Base-by-base conservation (phyloP, 2,888 invertebrate species). In the Agonopterix arenella region DNA sequence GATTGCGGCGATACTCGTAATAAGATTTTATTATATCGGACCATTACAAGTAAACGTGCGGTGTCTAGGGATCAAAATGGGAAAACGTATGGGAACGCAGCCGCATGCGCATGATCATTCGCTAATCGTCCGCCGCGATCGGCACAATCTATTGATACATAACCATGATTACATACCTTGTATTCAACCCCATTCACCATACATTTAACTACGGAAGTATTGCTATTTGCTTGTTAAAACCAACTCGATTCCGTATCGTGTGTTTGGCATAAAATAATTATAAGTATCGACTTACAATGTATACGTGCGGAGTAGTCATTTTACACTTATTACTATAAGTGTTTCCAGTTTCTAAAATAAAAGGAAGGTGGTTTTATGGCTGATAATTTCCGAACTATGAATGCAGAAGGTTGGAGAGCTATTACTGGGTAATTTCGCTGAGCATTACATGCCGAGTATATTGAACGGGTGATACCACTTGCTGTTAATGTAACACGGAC, bases 381-480 rank as follows among this genome's bases (percentile, higher is more conserved):
- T 80, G 84, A 86, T 86, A 86, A 88, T 86, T 84, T 86, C 73
- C 77, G 79, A 84, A 84, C 83, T 85, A 84, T 77, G 80, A 84
- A 84, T 82, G 77, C 73, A 72, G 77, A 82, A 76, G 80, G 77
- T 77, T 73, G 73, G 66, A 55, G 80, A 56, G 80, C 74, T 81
- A 84, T 85, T 86, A 85, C 78, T 70, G 77, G 76, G 84, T 76
- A 85, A 85, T 86, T 85, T 85, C 59, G 72, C 66, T 54, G 68
- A 69, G 69, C 73, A 78, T 79, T 80, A 85, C 83, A 83, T 70
- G 82, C 58, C 61, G 63, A 68, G 76, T 76, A 72, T 76, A 76
- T 73, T 72, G 74, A 65, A 60, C 70, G 74, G 76, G 73, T 80
- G 76, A 76, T 81, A 78, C 73, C 70, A 64, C 66, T 58, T 63